Percentiles rank a stretch among this genome's conserved stretches.
Evolutionary conservation across 2,888 invertebrate species (phyloP).

Genomic region (Papilio gigon): DNA sequence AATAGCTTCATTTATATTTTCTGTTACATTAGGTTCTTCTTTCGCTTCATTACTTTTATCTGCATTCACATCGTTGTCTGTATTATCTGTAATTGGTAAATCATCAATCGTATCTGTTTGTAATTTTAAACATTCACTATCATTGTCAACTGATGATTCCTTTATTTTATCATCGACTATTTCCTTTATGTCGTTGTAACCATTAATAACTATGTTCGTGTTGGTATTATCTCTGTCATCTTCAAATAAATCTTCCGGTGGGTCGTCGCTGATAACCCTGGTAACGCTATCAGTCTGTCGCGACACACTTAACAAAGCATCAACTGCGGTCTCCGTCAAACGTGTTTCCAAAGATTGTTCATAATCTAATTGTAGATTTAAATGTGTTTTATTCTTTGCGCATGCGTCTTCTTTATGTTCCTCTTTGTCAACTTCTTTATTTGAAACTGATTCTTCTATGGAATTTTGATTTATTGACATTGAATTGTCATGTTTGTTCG

Average conservation of each 20-base stretch:
- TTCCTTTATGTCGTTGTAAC: conserved; percentile 47
- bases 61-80: background rate
- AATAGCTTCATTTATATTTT: conserved; percentile 15
- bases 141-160: background rate
- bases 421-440: conserved; percentile 16
- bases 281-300: conserved; percentile 74
- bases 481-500: conserved; percentile 5
- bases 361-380: conserved; percentile 38
- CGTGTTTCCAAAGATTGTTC: conserved; percentile 54
- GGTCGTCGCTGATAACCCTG: conserved; percentile 69
- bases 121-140: background rate
- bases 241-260: conserved; percentile 76
- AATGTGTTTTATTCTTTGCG: conserved; percentile 22
- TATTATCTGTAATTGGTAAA: background rate
- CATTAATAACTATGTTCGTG: conserved; percentile 54
- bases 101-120: conserved; percentile 1
- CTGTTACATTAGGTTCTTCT: background rate
- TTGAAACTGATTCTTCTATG: background rate
- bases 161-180: conserved; percentile 19
- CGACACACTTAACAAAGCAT: conserved; percentile 74
- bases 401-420: background rate
- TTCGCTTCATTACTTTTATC: background rate
- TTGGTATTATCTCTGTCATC: conserved; percentile 67
- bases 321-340: conserved; percentile 76
- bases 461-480: conserved; percentile 15